Base-by-base conservation (phyloP, 2,888 invertebrate species). In the Gasteruption jaculator region DNA sequence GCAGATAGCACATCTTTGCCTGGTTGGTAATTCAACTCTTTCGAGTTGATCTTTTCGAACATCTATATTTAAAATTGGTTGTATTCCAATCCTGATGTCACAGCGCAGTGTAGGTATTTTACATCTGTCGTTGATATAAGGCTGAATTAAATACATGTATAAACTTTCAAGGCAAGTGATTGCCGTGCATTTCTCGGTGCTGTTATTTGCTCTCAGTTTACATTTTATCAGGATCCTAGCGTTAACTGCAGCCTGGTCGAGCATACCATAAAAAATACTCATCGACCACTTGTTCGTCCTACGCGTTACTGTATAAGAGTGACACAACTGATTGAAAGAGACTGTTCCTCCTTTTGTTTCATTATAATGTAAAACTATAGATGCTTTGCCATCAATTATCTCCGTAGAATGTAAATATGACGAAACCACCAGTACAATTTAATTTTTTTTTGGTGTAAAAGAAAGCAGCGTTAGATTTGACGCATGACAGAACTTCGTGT, bases 391-490 rank as follows among this genome's bases (percentile, higher is more conserved):
- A n/a, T 38, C 14, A 25, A 18, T 11, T 20, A 45, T 38, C 6
- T 34, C 22, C 5, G 26, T 14, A 3, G 34, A 31, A 4, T 26
- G 33, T n/a, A 36, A 26, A 7, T 27, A 4, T 3, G 40, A 16
- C 2, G 45, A 42, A 1, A 26, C 5, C 7, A 45, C 4, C 3
- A 42, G 19, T 2, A 45, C 42, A 2, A 48, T 27, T 19, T 50
- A 42, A 36, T 46, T 47, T 29, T 38, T 35, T 34, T 48, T 45
- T 8, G 43, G 41, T 3, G 34, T 59, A 48, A 44, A 62, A 49
- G 61, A 64, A 1, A 63, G 30, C 3, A 67, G 45, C 1, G 60
- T 61, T 18, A 60, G 41, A 24, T 45, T 46, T 11, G 53, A 52
- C 43, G 58, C 52, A 38, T 51, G 58, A 25, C 42, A 43, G 41